Evolutionary conservation across 2,888 invertebrate genomes (phyloP).

Genomic region (Hyppa rectilinea): DNA sequence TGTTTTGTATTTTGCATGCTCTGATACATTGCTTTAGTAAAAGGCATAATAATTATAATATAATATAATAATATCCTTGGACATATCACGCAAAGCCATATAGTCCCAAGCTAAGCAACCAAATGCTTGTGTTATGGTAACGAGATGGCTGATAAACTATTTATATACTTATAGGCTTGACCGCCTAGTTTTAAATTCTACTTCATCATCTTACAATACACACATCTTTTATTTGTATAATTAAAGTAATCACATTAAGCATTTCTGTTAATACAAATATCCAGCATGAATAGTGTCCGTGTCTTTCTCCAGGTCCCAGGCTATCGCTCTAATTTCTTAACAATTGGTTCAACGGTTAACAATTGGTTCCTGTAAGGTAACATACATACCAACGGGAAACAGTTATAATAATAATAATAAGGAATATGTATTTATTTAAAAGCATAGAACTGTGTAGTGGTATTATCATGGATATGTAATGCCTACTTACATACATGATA

Average conservation of each 20-base stretch:
- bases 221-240: neutral
- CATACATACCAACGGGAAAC: neutral
- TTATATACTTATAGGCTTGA: no score
- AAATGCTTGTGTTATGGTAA: no score
- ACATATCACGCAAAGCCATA: no score
- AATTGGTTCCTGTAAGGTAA: neutral
- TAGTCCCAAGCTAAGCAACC: no score
- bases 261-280: no score
- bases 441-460: neutral
- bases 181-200: neutral
- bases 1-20: conserved; percentile 31
- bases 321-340: neutral
- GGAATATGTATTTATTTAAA: neutral
- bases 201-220: neutral
- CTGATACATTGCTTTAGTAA: conserved; percentile 3
- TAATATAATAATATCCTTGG: no score
- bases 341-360: neutral
- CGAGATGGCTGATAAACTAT: no score
- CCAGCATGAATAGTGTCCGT: no score
- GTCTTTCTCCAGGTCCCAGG: neutral
- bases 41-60: no score
- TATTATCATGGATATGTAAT: neutral
- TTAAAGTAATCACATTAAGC: no score
- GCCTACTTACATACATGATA: no score
- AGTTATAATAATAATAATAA: neutral